Base-by-base conservation (phyloP, 2,113 vertebrate genomes). In the Donacobius atricapilla region DNA sequence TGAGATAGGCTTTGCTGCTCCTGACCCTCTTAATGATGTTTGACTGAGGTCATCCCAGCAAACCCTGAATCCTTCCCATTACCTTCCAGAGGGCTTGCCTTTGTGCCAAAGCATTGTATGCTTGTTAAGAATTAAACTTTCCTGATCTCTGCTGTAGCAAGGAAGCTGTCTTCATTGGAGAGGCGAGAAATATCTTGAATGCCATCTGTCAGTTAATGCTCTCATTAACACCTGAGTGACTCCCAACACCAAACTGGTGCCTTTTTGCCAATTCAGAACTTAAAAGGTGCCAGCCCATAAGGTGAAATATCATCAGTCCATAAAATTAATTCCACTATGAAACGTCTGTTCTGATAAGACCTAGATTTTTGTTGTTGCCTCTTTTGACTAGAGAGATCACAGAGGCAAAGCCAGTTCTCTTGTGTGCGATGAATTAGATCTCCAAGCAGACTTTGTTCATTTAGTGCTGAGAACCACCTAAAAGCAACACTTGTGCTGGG, bases 1-100 rank as follows among this genome's bases (percentile, higher is more conserved):
- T 93, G 90, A 95, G 96, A 91, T 69, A 93, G 94, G 80, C 95
- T 95, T 95, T 97, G 92, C 95, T 96, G 97, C 90, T 96, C 76
- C 96, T 97, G 97, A 96, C 95, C 95, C 89, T 96, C 86, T 94
- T 97, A 97, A 97, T 96, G 96, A 93, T 96, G 94, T 96, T 94
- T 96, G 95, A 94, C 92, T 97, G 92, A 96, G 94, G 95, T 97
- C 95, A 96, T 94, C 86, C 76, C 89, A 94, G 90, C 92, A 96
- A 93, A 96, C 93, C 93, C 96, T 84, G 95, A 97, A 96, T 96
- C 92, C 65, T 96, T 93, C 89, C 94, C 71, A 90, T 96, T 97
- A 95, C 91, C 57, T 95, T 97, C 76, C 73, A 91, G 79, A 91
- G 82, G 54, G 87, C 79, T 93, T 92, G 91, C 85, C 83, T 96